phyloP scores from a whole-genome alignment of 2,888 invertebrate species.

The Rapana venosa region DNA sequence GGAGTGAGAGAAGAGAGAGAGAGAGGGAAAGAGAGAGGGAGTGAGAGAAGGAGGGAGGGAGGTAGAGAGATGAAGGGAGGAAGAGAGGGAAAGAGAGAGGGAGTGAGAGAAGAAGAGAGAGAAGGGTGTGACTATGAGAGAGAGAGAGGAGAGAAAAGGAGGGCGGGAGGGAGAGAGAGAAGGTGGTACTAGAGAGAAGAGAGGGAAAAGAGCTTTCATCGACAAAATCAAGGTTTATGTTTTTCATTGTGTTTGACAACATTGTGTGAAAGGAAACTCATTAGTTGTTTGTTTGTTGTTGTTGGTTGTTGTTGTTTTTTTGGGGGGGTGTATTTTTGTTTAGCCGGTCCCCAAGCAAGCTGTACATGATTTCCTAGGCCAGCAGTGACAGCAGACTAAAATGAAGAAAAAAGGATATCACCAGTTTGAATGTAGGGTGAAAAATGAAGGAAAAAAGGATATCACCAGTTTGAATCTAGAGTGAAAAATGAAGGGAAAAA shows the following conservation, averaged over 20 bases:
- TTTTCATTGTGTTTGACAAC: background rate
- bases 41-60: no score
- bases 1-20: background rate
- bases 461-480: no score
- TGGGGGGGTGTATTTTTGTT: background rate
- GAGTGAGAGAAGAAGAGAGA: background rate
- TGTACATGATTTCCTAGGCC: no score
- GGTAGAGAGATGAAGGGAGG: no score
- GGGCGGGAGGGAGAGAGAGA: background rate
- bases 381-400: no score
- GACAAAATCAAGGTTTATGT: background rate
- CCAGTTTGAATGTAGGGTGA: no score
- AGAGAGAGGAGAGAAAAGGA: background rate
- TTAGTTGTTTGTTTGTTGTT: background rate
- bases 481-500: no score
- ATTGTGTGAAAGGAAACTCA: background rate
- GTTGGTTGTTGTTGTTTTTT: background rate
- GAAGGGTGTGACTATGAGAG: background rate
- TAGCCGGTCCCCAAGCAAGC: no score
- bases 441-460: no score
- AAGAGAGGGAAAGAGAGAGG: no score
- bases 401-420: no score
- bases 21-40: no score
- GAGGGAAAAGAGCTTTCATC: background rate
- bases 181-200: background rate